Evolutionary conservation across 2,113 vertebrate genomes (phyloP).

Genomic region (Setophaga petechia): DNA sequence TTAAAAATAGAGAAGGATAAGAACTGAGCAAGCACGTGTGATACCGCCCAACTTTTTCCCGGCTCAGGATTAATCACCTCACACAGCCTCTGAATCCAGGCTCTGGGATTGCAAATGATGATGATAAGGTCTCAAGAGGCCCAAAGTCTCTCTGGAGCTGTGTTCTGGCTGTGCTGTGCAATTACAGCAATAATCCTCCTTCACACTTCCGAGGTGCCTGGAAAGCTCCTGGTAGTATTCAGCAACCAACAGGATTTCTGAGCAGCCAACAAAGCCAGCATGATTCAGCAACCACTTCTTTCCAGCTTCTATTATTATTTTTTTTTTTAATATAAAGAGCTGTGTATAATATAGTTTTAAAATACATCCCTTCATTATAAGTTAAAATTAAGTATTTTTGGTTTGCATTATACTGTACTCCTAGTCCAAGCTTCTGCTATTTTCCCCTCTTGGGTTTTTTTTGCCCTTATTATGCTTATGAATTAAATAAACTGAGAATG

Average conservation of each 20-base stretch:
- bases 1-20: neutral
- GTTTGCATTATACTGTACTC: neutral
- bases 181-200: neutral
- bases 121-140: neutral
- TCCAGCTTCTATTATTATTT: neutral
- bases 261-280: neutral
- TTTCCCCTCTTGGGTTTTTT: neutral
- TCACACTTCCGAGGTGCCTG: neutral
- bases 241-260: neutral
- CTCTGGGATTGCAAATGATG: neutral
- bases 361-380: neutral
- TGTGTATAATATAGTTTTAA: neutral
- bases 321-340: neutral
- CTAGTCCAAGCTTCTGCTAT: neutral
- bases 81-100: neutral
- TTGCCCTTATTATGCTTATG: neutral
- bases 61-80: neutral
- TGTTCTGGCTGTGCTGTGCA: neutral
- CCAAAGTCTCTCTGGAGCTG: neutral
- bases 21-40: neutral
- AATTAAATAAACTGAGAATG: neutral
- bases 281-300: neutral
- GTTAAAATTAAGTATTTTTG: neutral
- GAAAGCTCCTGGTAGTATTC: fast-evolving
- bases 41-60: neutral